Conservation (phyloP, 1,140 invertebrate species). For the Tetramorium simillimum region DNA sequence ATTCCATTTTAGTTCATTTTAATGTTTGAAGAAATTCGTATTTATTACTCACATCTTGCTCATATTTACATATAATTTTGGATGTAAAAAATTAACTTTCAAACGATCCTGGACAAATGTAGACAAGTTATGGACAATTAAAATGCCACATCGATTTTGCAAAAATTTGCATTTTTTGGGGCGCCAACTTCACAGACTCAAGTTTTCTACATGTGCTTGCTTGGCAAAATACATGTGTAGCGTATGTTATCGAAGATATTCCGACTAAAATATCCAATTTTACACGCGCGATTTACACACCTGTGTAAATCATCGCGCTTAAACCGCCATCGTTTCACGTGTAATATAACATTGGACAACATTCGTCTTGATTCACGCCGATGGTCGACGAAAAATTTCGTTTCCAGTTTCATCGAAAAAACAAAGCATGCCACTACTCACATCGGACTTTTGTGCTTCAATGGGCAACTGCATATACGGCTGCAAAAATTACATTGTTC, state of each 20-base stretch:
- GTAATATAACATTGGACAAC: slow-evolving; percentile 35
- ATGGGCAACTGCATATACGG: slow-evolving; percentile 38
- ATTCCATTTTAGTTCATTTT: not conserved
- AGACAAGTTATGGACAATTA: too few relatives aligned
- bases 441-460: slow-evolving; percentile 30
- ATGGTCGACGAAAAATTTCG: slow-evolving; percentile 36
- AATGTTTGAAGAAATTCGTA: not conserved
- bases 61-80: not conserved
- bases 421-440: slow-evolving; percentile 43
- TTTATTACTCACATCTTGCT: not conserved
- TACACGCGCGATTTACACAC: not conserved
- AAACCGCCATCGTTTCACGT: not conserved
- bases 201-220: not conserved
- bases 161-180: too few relatives aligned
- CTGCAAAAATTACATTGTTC: slow-evolving; percentile 59
- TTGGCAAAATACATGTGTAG: not conserved
- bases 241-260: slow-evolving; percentile 21
- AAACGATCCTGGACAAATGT: too few relatives aligned
- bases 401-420: slow-evolving; percentile 12
- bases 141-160: too few relatives aligned
- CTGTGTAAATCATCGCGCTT: slow-evolving; percentile 40
- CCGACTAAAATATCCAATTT: not conserved
- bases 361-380: slow-evolving; percentile 38
- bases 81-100: not conserved
- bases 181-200: too few relatives aligned